Base-by-base conservation (phyloP, 2,888 invertebrate species). In the Apodemia zela region DNA sequence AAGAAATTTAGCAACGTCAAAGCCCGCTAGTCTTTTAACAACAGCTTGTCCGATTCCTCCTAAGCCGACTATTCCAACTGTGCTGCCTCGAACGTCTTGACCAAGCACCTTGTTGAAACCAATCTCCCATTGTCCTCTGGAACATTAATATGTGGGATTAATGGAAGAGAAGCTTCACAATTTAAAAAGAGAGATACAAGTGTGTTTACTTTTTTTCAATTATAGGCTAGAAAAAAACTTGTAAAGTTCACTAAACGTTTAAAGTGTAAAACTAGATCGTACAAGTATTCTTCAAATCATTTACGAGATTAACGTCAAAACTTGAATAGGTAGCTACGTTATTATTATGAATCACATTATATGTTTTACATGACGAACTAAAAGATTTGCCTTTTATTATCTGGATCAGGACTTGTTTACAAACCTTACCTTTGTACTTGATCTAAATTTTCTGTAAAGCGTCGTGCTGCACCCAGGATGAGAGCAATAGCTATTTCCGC, bases 11-110 rank as follows among this genome's bases (percentile, higher is more conserved):
- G 85, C 86, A 0, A 96, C 94, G 67, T 96, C 95, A 76, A 98
- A 98, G 0, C 96, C 94, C 54, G 93, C 89, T 7, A 98, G 84
- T 62, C 96, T 92, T 72, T 94, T 93, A 3, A 95, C 97, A 2
- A 97, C 94, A 66, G 96, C 95, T 72, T 94, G 93, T 0, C 97
- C 97, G 71, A 98, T 97, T 62, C 97, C 92, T 0, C 98, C 98
- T 67, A 97, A 93, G 0, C 98, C 98, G 21, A 96, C 93, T 54
- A 97, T 94, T 2, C 98, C 98, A 0, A 98, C 95, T 0, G 96
- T 96, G 29, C 97, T 95, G 57, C 94, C 95, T 3, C 94, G 92
- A 4, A 98, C 82, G 62, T 97, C 97, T 72, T 94, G 94, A 0
- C 98, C 98, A 66, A 97, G 92, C 77, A 96, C 88, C 94, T 95